Evolutionary conservation across 2,888 invertebrate species (phyloP).

Genomic region (Lampropteryx suffumata): DNA sequence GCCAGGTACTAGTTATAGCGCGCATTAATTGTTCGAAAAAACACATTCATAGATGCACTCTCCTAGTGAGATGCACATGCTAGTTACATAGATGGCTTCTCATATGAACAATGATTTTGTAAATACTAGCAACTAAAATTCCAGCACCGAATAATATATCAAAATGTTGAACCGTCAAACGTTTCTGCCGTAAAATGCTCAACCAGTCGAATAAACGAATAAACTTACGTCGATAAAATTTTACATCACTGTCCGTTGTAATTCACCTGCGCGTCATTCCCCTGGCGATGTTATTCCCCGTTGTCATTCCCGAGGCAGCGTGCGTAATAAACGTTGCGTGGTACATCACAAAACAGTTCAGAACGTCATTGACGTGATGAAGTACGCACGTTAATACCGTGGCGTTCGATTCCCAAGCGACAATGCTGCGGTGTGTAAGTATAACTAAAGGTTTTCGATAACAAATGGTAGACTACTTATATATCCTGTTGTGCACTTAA

Average conservation of each 20-base stretch:
- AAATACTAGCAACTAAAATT: no score
- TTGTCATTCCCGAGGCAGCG: not conserved
- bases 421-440: slow-evolving; percentile 25
- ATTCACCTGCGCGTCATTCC: slow-evolving; percentile 10
- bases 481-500: no score
- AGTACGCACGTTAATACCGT: slow-evolving; percentile 42
- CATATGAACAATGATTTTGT: no score
- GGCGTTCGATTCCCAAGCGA: slow-evolving; percentile 38
- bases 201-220: slow-evolving; percentile 20
- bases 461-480: no score
- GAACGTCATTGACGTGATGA: slow-evolving; percentile 43
- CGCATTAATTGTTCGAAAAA: no score
- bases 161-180: not conserved
- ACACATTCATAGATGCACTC: no score
- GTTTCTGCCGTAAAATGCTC: slow-evolving; percentile 6
- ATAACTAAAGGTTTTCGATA: slow-evolving; percentile 16
- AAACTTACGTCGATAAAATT: slow-evolving; percentile 13
- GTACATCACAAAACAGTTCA: slow-evolving; percentile 31
- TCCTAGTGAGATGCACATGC: no score
- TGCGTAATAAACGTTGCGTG: slow-evolving; percentile 14
- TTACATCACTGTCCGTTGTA: slow-evolving; percentile 20
- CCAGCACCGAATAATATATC: not conserved
- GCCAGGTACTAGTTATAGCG: no score
- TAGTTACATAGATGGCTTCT: no score
- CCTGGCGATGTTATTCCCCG: slow-evolving; percentile 6